Evolutionary conservation across 2,888 invertebrate species (phyloP).

Genomic region (Papilio protenor): DNA sequence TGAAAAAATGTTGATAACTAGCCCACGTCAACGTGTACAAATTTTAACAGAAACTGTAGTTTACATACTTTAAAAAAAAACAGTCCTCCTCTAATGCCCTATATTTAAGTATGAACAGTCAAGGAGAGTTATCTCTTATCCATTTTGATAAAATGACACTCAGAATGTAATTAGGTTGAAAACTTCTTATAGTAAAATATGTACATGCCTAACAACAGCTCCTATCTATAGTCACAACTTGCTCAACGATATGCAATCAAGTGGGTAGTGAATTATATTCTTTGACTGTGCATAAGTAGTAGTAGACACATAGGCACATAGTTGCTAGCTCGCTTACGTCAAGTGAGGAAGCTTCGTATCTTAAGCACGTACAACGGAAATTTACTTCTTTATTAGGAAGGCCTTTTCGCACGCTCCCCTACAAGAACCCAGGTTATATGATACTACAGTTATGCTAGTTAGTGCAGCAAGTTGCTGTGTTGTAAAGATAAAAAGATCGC

Average conservation of each 20-base stretch:
- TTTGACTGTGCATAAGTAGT: background rate
- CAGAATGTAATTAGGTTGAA: too few species aligned
- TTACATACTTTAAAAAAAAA: background rate
- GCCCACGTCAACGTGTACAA: background rate
- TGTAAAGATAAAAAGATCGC: background rate
- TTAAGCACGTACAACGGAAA: conserved; percentile 34
- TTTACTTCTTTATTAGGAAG: conserved; percentile 16
- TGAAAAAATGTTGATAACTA: background rate
- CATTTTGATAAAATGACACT: background rate
- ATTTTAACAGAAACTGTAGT: background rate
- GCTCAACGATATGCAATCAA: background rate
- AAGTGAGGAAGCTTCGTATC: conserved; percentile 26
- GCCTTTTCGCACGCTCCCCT: conserved; percentile 18
- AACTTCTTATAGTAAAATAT: too few species aligned
- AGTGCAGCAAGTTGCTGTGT: background rate
- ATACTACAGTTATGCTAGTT: background rate
- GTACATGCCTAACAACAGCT: too few species aligned
- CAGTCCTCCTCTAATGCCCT: background rate
- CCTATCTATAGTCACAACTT: too few species aligned
- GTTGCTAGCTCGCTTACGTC: conserved; percentile 8
- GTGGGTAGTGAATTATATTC: background rate
- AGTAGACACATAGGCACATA: background rate
- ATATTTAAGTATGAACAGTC: background rate
- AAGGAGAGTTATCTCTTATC: background rate
- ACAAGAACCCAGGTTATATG: background rate